Percentiles rank a stretch among this genome's conserved stretches.
Evolutionary conservation across 2,113 vertebrate species (phyloP).

Genomic region (Seriola dumerili): DNA sequence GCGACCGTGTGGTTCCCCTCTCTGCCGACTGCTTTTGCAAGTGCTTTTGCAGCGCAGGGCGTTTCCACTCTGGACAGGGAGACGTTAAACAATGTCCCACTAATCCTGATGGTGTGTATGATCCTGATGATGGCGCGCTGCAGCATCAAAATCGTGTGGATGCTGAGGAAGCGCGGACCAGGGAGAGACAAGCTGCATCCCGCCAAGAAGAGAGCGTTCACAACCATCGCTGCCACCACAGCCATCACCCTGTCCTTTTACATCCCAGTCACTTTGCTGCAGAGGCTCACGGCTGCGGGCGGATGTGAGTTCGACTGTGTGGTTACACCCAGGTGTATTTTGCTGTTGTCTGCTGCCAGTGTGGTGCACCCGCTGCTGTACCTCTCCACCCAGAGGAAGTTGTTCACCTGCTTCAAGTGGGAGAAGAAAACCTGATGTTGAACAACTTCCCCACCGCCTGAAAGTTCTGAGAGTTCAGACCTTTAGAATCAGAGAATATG

Average conservation of each 20-base stretch:
- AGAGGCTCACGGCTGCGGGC: fast-evolving
- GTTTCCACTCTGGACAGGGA: fast-evolving
- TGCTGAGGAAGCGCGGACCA: conserved; percentile 33
- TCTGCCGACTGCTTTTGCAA: fast-evolving
- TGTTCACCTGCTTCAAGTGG: neutral
- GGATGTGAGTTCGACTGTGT: fast-evolving
- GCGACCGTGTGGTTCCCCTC: conserved; percentile 34
- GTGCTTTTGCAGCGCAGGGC: fast-evolving
- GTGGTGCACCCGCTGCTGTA: conserved; percentile 61
- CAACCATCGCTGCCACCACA: conserved; percentile 8
- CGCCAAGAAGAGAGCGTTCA: conserved; percentile 51
- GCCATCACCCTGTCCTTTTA: conserved; percentile 11
- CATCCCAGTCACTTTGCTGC: fast-evolving
- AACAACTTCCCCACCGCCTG: neutral
- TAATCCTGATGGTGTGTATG: fast-evolving
- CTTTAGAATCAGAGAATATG: neutral
- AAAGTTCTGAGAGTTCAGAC: neutral
- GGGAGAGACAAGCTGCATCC: conserved; percentile 38
- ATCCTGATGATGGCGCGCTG: fast-evolving
- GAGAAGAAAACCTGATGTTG: neutral
- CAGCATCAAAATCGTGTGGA: neutral
- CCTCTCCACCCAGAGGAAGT: conserved; percentile 30
- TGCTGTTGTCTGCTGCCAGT: conserved; percentile 30
- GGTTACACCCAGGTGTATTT: fast-evolving
- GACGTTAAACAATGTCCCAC: fast-evolving